Conservation (phyloP, 2,888 invertebrate genomes). For the Stenodera caucasica region DNA sequence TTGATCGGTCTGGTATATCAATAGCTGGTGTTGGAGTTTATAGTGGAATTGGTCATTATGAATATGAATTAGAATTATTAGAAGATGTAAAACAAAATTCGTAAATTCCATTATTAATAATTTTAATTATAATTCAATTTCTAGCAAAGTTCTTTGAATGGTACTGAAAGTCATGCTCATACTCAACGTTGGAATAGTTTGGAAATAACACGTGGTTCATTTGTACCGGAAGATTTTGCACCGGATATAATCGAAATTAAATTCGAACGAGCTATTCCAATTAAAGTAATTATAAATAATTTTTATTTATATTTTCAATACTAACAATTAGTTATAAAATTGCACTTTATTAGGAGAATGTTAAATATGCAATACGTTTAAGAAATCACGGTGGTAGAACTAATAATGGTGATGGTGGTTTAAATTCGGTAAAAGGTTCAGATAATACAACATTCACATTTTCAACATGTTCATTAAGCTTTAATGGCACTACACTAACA, state of each 20-base stretch:
- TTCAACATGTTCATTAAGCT: constrained; percentile 88
- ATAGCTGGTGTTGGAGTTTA: constrained; percentile 90
- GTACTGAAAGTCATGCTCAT: constrained; percentile 61
- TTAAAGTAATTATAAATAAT: constrained; percentile 65
- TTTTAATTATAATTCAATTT: constrained; percentile 24
- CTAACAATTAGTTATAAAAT: constrained; percentile 12
- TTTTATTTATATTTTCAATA: not conserved
- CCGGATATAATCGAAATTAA: constrained; percentile 89
- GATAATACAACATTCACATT: constrained; percentile 92
- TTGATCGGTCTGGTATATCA: constrained; percentile 86
- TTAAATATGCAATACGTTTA: constrained; percentile 85
- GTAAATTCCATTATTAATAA: not conserved
- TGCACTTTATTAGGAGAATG: constrained; percentile 67
- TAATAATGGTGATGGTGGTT: constrained; percentile 91
- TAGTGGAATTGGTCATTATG: constrained; percentile 85
- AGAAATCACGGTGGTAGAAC: constrained; percentile 91
- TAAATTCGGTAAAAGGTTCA: constrained; percentile 85
- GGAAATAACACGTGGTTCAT: constrained; percentile 80
- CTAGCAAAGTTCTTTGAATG: constrained; percentile 57
- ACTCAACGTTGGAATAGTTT: constrained; percentile 86
- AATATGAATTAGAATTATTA: constrained; percentile 87
- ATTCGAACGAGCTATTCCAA: constrained; percentile 83
- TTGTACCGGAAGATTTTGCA: constrained; percentile 80
- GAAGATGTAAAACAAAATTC: constrained; percentile 66
- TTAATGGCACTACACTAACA: constrained; percentile 94